Conservation (phyloP, 2,888 invertebrate species). For the Aelia acuminata region DNA sequence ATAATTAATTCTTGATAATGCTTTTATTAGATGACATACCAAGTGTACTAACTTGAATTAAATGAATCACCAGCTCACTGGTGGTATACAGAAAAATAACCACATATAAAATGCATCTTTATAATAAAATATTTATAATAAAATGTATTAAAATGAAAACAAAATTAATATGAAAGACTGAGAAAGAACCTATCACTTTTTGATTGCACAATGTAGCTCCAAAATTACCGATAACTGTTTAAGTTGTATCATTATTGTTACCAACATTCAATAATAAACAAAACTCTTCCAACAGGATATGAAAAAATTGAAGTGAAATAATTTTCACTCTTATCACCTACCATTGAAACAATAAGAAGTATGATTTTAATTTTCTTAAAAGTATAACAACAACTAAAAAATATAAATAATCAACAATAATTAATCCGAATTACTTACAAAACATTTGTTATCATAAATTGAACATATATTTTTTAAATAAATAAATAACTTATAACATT, state of each 20-base stretch:
- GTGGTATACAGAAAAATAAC: not conserved
- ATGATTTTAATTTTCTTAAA: not conserved
- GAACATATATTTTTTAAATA: not conserved
- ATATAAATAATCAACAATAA: conserved; percentile 17
- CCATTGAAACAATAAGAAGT: not conserved
- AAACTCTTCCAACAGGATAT: not conserved
- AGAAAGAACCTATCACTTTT: not conserved
- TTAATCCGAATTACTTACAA: not conserved
- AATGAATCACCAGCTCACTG: not conserved
- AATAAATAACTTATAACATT: not conserved
- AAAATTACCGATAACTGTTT: not conserved
- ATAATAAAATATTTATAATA: not conserved
- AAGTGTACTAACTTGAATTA: not conserved
- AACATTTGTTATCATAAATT: not conserved
- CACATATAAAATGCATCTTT: not conserved
- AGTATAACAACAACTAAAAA: not conserved
- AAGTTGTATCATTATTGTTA: not conserved
- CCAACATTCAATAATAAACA: not conserved
- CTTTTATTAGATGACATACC: not conserved
- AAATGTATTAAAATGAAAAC: not conserved
- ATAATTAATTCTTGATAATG: not conserved
- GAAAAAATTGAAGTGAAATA: not conserved
- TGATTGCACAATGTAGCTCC: not conserved
- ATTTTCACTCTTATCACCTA: not conserved
- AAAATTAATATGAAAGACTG: not conserved